Conservation (phyloP, 2,113 vertebrate species). For the Microtus ochrogaster region DNA sequence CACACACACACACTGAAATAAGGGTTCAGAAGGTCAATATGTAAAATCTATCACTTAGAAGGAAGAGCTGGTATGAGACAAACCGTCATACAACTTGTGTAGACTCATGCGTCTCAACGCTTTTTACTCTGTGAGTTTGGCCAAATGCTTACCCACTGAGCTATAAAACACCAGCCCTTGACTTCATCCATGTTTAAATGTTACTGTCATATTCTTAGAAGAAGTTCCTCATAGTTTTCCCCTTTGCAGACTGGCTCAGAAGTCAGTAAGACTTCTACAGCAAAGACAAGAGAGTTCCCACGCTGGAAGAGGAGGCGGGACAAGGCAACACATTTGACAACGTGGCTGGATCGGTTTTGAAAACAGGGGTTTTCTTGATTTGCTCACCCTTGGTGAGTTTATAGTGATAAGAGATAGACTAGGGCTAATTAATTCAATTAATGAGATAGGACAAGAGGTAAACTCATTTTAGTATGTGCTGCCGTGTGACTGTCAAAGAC, state of each 20-base stretch:
- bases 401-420: background rate
- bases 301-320: background rate
- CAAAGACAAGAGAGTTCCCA: background rate
- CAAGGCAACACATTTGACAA: accelerated
- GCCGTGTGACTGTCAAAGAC: accelerated
- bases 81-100: background rate
- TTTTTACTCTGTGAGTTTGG: background rate
- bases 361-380: background rate
- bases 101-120: background rate
- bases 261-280: background rate
- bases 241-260: background rate
- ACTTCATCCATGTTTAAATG: background rate
- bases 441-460: background rate
- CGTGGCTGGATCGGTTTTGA: background rate
- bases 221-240: background rate
- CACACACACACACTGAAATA: background rate
- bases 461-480: background rate
- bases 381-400: background rate
- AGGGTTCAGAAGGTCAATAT: background rate
- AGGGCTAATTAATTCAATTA: background rate
- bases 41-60: background rate
- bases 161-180: background rate
- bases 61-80: background rate
- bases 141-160: background rate
- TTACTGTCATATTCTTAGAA: background rate